Base-by-base conservation (phyloP, 92 coral and sea anemone genomes). In the Hydrozoanthus gracilis region DNA sequence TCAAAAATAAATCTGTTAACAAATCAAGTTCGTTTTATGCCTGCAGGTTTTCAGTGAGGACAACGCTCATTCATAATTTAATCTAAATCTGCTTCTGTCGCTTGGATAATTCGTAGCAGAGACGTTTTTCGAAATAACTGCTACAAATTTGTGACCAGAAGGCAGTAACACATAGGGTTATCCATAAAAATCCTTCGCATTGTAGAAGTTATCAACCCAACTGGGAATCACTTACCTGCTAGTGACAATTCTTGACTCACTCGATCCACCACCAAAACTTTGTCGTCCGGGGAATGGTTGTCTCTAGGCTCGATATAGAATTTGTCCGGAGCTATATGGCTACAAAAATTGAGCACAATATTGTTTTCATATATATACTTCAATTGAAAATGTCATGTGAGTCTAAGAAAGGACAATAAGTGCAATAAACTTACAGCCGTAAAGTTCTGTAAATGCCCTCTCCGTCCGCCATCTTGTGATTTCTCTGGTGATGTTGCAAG, bases 301-400 rank as follows among this genome's bases (percentile, higher is more conserved):
- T 95, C 99, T 76, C 95, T 83, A 5, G 99, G 99, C 89, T 96
- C 99, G 20, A 96, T 71, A 78, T 91, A 95, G 87, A 96, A 96
- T 82, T 96, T 96, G 75, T 96, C 99, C 67, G 96, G 93, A 70
- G 97, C 91, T 58, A 93, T 96, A 76, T 96, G 95, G 88, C 99
- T 96, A 49, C 51, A 86, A 55, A 78, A 67, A 65, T 70, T 8
- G 39, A 7, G 44, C 44, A 74, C 15, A 62, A 47, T 10, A 49
- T 45, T 58, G 45, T 16, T 51, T 61, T 54, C 71, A 84, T 48
- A 45, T 5, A 72, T 20, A 62, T 12, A 74, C 44, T 35, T 83
- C 11, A 20, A 27, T n/a, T 16, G 7, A 35, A 44, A 2, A 69
- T 4, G 15, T 0, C 46, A 44, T 10, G 73, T 12, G 27, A 61